Conservation (phyloP, 2,888 invertebrate genomes). For the Gortyna flavago region DNA sequence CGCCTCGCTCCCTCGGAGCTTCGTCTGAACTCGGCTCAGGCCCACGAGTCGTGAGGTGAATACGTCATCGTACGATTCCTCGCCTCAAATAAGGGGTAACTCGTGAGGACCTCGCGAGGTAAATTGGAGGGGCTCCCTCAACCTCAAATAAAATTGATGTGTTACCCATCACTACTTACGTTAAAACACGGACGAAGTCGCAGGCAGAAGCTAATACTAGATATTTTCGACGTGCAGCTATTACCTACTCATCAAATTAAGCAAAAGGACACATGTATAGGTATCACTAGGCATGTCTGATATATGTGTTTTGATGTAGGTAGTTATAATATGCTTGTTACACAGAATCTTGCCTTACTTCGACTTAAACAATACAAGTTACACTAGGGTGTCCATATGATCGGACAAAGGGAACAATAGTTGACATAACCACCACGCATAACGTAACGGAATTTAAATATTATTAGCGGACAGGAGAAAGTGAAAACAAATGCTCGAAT, state of each 20-base stretch:
- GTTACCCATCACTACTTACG: too few species aligned
- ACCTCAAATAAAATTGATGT: too few species aligned
- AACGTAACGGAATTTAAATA: background rate
- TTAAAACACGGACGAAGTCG: background rate
- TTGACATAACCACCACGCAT: background rate
- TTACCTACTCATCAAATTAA: background rate
- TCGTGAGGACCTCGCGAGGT: too few species aligned
- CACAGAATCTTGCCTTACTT: background rate
- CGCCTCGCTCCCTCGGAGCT: too few species aligned
- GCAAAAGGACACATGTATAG: background rate
- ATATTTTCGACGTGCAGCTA: background rate
- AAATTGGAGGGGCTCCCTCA: too few species aligned
- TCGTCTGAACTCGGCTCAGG: too few species aligned
- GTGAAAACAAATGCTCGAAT: background rate
- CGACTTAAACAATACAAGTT: background rate
- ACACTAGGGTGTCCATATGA: background rate
- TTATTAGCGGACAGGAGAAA: background rate
- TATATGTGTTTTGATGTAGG: background rate
- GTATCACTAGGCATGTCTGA: background rate
- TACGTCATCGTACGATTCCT: too few species aligned
- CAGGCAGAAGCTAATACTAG: background rate
- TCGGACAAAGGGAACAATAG: background rate
- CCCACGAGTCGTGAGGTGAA: too few species aligned
- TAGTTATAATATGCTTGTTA: background rate
- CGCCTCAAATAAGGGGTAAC: too few species aligned